Conservation (phyloP, 1,140 invertebrate species). For the Drosophila ogumai region DNA sequence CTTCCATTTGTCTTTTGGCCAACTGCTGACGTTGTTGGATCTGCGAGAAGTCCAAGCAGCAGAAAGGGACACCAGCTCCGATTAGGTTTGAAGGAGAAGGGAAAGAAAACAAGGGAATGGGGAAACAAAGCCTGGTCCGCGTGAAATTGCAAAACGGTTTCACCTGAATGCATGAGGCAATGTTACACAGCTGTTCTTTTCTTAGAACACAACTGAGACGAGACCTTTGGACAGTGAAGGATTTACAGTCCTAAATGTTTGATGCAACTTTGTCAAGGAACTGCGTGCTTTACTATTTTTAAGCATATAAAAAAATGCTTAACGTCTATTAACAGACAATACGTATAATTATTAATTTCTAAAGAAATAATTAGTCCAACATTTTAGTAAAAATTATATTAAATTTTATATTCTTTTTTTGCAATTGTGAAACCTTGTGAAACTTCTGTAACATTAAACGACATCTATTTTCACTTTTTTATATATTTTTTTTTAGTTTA, state of each 20-base stretch:
- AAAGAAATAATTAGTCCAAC: not conserved
- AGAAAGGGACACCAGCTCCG: constrained; percentile 21
- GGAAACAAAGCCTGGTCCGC: constrained; percentile 47
- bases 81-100: constrained; percentile 16
- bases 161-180: constrained; percentile 68
- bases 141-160: constrained; percentile 81
- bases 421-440: not conserved
- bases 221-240: constrained; percentile 12
- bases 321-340: too few relatives aligned
- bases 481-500: not conserved
- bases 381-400: not conserved
- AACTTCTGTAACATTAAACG: not conserved
- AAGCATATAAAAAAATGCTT: not conserved
- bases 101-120: not conserved
- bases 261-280: not conserved
- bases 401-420: not conserved
- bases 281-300: not conserved
- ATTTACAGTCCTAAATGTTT: not conserved
- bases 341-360: not conserved
- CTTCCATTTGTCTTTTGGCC: constrained; percentile 71
- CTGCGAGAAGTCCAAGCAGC: constrained; percentile 1
- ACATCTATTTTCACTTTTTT: not conserved
- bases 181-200: constrained; percentile 44
- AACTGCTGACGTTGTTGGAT: constrained; percentile 51
- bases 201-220: constrained; percentile 16